A percentile compares a stretch with the other conserved stretches of the same genome.
phyloP scores from a whole-genome alignment of 2,797 vertebrate genomes.

The Ibycter americanus region DNA sequence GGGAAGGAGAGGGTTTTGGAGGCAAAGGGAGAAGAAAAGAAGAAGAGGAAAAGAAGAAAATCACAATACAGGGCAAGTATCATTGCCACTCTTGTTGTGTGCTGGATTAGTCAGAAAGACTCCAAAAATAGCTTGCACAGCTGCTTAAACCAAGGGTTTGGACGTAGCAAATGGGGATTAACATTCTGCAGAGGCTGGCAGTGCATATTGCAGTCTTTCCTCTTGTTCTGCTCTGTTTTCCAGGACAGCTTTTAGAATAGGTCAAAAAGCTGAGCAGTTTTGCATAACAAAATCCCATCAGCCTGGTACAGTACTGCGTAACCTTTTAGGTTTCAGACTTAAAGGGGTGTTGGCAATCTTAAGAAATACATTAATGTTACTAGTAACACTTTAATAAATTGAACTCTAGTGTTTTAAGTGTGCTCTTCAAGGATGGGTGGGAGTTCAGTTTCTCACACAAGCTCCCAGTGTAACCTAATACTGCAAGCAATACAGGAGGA shows the following conservation, averaged over 20 bases:
- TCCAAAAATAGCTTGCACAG: slow-evolving; percentile 53
- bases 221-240: neutral
- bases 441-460: neutral
- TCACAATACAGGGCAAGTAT: neutral
- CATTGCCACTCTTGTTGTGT: neutral
- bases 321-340: neutral
- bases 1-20: neutral
- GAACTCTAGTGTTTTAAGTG: neutral
- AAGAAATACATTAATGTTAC: neutral
- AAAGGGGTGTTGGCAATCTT: neutral
- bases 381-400: neutral
- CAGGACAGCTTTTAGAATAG: neutral
- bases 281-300: neutral
- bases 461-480: neutral
- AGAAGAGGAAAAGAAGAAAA: neutral
- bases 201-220: slow-evolving; percentile 26
- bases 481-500: neutral
- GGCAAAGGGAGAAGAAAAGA: neutral
- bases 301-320: neutral
- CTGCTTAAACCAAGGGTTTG: slow-evolving; percentile 33
- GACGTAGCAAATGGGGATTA: slow-evolving; percentile 10
- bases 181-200: neutral
- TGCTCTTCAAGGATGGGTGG: neutral
- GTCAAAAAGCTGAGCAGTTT: neutral
- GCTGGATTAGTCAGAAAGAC: slow-evolving; percentile 23